Evolutionary conservation across 2,888 invertebrate species (phyloP), one percentile per base, ranked within the genome.

Genomic region (Leptarthrus brevirostris): DNA sequence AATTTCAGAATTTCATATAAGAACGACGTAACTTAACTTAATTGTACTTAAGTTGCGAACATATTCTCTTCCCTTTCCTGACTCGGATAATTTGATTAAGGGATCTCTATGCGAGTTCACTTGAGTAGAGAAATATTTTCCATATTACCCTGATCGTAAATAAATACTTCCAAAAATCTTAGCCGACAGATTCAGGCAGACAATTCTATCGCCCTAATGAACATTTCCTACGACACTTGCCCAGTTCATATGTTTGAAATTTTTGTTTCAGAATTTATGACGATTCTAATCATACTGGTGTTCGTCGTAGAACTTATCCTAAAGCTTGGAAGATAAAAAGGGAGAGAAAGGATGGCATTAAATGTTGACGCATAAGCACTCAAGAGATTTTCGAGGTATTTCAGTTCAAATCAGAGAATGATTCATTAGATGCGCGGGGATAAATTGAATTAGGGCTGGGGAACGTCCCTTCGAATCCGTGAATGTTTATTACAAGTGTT

Each of bases 21-120:
- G n/a, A n/a, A n/a, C n/a, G n/a, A n/a, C n/a, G n/a, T n/a, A n/a
- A n/a, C n/a, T n/a, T n/a, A n/a, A n/a, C n/a, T n/a, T n/a, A n/a
- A n/a, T n/a, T n/a, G n/a, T n/a, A n/a, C n/a, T n/a, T n/a, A n/a
- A n/a, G n/a, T n/a, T n/a, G n/a, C n/a, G n/a, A n/a, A n/a, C n/a
- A n/a, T n/a, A n/a, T n/a, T n/a, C n/a, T n/a, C n/a, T 44, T 30
- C 30, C 30, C 30, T 30, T 30, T 30, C 8, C 30, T 47, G 49
- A 49, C n/a, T n/a, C n/a, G n/a, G n/a, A n/a, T n/a, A n/a, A 52
- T 70, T 70, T 70, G 69, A 70, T 70, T 70, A 70, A 70, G 47
- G 24, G 47, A 3, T n/a, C 22, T 22, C 14, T 12, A 16, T 16
- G n/a, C 49, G 34, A 30, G 36, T 3, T 30, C 69, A 70, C 30